phyloP scores from a whole-genome alignment of 2,797 vertebrate genomes.

The Bucorvus abyssinicus region DNA sequence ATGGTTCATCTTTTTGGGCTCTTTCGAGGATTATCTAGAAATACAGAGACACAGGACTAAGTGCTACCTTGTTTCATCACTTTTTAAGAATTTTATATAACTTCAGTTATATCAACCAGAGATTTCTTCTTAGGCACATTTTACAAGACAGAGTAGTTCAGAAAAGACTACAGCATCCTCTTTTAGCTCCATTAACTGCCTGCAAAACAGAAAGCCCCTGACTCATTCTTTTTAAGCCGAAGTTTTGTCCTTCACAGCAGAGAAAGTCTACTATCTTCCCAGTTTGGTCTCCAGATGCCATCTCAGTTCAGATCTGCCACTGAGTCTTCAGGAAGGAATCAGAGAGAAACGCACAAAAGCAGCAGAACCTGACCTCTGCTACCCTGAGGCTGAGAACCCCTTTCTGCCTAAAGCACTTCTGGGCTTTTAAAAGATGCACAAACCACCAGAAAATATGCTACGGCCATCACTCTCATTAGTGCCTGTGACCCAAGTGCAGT shows the following conservation, averaged over 20 bases:
- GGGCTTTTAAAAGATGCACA: neutral
- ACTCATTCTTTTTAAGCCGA: neutral
- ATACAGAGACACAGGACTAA: neutral
- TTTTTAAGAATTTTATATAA: neutral
- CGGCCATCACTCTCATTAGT: neutral
- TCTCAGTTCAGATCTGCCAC: neutral
- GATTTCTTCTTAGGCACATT: neutral
- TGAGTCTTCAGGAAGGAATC: neutral
- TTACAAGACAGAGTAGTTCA: neutral
- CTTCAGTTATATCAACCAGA: neutral
- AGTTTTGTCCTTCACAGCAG: neutral
- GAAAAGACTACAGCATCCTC: neutral
- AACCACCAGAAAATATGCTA: neutral
- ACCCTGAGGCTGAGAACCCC: neutral
- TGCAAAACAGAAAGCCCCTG: neutral
- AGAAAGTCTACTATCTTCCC: neutral
- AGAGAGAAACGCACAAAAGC: neutral
- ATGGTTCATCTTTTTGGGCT: neutral
- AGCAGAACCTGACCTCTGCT: neutral
- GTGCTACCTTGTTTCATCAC: neutral
- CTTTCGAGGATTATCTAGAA: neutral
- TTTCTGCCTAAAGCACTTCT: neutral
- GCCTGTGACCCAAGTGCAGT: neutral
- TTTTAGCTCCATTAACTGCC: neutral
- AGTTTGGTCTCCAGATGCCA: too few species aligned